Evolutionary conservation across 2,113 vertebrate species (phyloP).

Genomic region (Ibidorhyncha struthersii): DNA sequence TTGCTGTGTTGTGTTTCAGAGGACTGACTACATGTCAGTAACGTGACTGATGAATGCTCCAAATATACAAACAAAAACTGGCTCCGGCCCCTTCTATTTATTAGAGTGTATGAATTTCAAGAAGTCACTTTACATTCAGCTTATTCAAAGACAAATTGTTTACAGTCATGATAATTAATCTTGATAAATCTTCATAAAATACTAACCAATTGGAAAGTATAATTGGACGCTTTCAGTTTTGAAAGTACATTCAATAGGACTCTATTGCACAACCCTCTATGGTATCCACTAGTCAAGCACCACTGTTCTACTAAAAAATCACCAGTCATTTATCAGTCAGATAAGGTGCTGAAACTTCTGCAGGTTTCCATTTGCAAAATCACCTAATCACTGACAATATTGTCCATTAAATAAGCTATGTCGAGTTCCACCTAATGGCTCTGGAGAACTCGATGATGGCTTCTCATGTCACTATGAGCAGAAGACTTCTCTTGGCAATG

Average conservation of each 20-base stretch:
- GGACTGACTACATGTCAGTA: slow-evolving; percentile 47
- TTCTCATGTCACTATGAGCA: neutral
- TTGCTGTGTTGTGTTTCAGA: slow-evolving; percentile 63
- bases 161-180: slow-evolving; percentile 50
- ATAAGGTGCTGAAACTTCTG: neutral
- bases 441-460: neutral
- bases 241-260: neutral
- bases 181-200: slow-evolving; percentile 12
- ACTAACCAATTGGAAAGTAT: neutral
- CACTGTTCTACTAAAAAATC: neutral
- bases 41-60: slow-evolving; percentile 42
- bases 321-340: neutral
- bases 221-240: slow-evolving; percentile 22
- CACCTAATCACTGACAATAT: neutral
- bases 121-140: neutral
- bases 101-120: slow-evolving; percentile 32
- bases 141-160: slow-evolving; percentile 45
- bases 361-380: neutral
- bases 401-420: neutral
- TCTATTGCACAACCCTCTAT: neutral
- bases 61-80: slow-evolving; percentile 39
- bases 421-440: neutral
- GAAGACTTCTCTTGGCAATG: neutral
- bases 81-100: slow-evolving; percentile 2
- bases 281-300: neutral